Conservation (phyloP, 2,113 vertebrate genomes). For the Aphelocoma coerulescens region DNA sequence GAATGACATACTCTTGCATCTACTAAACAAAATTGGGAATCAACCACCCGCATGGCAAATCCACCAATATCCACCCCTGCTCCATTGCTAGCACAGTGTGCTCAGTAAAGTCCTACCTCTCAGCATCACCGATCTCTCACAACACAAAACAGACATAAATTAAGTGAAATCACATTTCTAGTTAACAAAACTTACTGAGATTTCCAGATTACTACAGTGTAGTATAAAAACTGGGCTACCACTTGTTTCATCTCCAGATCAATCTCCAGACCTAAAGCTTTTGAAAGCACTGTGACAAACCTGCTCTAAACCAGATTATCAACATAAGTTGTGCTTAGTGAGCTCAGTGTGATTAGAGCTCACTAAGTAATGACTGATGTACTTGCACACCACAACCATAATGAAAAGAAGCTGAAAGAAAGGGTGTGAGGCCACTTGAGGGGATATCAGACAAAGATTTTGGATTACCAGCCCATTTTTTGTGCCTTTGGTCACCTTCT, state of each 20-base stretch:
- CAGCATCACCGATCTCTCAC: neutral
- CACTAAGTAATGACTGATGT: neutral
- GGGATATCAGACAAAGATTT: neutral
- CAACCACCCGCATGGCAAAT: neutral
- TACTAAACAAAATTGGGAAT: neutral
- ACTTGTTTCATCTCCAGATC: neutral
- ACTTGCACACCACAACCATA: neutral
- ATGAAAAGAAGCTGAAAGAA: neutral
- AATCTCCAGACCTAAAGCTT: neutral
- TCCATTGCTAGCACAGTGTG: neutral
- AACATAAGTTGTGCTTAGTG: neutral
- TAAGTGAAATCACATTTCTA: neutral
- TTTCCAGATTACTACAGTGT: neutral
- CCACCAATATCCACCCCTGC: neutral
- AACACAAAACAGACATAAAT: neutral
- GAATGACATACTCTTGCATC: neutral
- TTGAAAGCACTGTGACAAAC: neutral
- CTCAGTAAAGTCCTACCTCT: neutral
- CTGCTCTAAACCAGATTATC: neutral
- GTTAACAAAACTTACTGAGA: neutral
- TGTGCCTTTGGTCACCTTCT: neutral
- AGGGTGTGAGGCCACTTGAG: neutral
- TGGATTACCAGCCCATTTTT: neutral
- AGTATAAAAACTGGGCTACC: neutral
- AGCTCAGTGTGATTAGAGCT: neutral